These are phyloP conservation scores for Leptestheria dahalacensis DNA, from an alignment of 1,140 invertebrate species.

Conservation along the genomic window DNA sequence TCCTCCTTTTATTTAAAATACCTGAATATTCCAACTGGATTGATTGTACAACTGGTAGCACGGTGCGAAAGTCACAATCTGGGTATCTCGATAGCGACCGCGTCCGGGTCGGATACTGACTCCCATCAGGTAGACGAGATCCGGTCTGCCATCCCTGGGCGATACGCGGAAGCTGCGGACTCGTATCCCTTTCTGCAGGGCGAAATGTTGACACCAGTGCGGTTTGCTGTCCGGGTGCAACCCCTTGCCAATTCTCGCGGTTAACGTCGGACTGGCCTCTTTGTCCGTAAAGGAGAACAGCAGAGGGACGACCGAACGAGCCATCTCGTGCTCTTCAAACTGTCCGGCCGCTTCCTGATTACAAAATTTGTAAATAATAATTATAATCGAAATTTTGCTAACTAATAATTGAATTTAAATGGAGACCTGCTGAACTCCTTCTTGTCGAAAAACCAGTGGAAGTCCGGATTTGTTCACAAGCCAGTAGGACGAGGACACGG, in stretches of 20 bases:
- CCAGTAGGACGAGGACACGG: slow-evolving; percentile 78
- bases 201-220: slow-evolving; percentile 68
- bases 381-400: background rate
- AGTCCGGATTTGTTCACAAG: slow-evolving; percentile 89
- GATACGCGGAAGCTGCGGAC: slow-evolving; percentile 44
- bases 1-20: background rate
- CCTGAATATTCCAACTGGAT: slow-evolving; percentile 4
- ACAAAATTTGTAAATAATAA: slow-evolving; percentile 21
- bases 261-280: slow-evolving; percentile 49
- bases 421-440: slow-evolving; percentile 39
- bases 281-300: slow-evolving; percentile 84
- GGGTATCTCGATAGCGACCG: slow-evolving; percentile 74
- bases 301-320: slow-evolving; percentile 78
- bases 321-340: slow-evolving; percentile 84
- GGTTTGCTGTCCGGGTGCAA: slow-evolving; percentile 45
- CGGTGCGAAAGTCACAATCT: slow-evolving; percentile 82
- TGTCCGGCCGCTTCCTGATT: slow-evolving; percentile 72
- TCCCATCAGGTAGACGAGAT: slow-evolving; percentile 58
- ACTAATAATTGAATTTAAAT: background rate
- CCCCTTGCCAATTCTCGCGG: slow-evolving; percentile 53
- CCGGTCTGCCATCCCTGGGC: slow-evolving; percentile 42
- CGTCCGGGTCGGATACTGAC: slow-evolving; percentile 73
- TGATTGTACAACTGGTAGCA: slow-evolving; percentile 84
- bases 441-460: slow-evolving; percentile 84
- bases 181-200: slow-evolving; percentile 55